Evolutionary conservation across 2,113 vertebrate species (phyloP).

Genomic region (Catharus fuscescens): DNA sequence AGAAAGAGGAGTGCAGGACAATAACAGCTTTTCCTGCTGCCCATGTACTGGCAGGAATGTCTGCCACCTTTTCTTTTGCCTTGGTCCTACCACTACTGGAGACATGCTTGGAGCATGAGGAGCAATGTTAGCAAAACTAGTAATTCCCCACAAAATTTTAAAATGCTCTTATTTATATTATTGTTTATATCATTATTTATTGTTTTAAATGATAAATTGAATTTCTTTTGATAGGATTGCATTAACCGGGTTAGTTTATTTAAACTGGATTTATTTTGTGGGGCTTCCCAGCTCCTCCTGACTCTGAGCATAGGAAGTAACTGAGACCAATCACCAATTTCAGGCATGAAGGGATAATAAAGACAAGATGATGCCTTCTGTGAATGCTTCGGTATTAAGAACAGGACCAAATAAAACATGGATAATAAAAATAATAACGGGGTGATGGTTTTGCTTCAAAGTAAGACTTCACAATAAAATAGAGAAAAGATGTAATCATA

Average conservation of each 20-base stretch:
- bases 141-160: not conserved
- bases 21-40: not conserved
- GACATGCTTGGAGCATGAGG: fast-evolving
- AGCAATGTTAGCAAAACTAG: not conserved
- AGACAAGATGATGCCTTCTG: not conserved
- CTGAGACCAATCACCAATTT: not conserved
- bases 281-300: not conserved
- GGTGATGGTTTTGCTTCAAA: not conserved
- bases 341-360: not conserved
- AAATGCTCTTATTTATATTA: not conserved
- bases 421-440: not conserved
- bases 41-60: not conserved
- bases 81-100: not conserved
- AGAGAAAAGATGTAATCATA: not conserved
- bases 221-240: not conserved
- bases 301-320: not conserved
- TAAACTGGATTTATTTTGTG: not conserved
- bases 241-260: not conserved
- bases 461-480: not conserved
- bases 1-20: not conserved
- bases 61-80: not conserved
- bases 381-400: not conserved
- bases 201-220: not conserved
- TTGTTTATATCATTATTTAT: not conserved
- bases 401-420: not conserved